Base-by-base conservation (phyloP, 2,113 vertebrate genomes). In the Grallaria varia region DNA sequence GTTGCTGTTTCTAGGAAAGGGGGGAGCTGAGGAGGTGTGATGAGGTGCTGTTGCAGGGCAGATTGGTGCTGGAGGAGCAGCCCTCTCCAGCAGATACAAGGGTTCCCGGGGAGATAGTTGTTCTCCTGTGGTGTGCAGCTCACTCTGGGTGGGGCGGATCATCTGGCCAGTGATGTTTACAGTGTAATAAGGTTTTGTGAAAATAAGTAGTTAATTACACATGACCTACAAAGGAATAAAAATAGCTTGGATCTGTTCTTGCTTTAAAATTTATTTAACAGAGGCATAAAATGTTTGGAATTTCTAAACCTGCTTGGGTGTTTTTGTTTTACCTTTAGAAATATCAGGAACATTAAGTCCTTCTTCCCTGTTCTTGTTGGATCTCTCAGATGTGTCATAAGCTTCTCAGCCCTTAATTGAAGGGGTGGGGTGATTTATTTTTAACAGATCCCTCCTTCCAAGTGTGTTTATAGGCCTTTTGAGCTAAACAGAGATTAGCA, bases 381-480 rank as follows among this genome's bases (percentile, higher is more conserved):
- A 75, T 95, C 83, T 96, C 88, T 96, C 75, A 80, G 76, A 94
- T 94, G 95, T 96, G 92, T 95, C 94, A 96, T 93, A 96, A 96
- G 94, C 92, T 94, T 89, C 92, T 96, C 95, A 96, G 72, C 92
- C 90, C 76, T 95, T 96, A 96, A 96, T 95, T 96, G 93, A 90
- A 96, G 94, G 92, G 96, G 94, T 92, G 96, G 95, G 85, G 92
- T 96, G 96, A 33, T 96, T 68, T 93, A 96, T 96, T 96, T 97
- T 96, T 96, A 97, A 97, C 93, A 96, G 96, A 95, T 96, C 89
- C 89, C 80, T 94, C 85, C 71, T 96, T 94, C 90, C 37, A 95
- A 84, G 69, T 89, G 69, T 96, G 96, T 96, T 96, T 96, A 94
- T 94, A 90, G 88, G 80, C 80, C 88, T 96, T 96, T 96, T 96